These are phyloP conservation scores for Idaea dimidiata DNA, from an alignment of 2,888 invertebrate species.

Conservation along the genomic window DNA sequence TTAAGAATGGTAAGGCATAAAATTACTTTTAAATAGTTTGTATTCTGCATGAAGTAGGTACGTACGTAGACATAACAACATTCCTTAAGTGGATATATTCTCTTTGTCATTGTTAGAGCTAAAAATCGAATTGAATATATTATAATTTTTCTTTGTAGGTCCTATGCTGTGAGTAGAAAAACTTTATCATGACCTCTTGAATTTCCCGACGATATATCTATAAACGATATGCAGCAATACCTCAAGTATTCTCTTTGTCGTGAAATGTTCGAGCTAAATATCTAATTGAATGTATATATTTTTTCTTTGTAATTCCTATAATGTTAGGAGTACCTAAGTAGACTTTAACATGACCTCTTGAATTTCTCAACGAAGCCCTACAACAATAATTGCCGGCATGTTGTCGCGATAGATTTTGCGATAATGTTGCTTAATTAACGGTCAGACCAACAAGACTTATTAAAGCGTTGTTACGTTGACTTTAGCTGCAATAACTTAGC, in stretches of 20 bases:
- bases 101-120: too few species aligned
- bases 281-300: background rate
- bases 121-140: background rate
- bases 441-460: constrained; percentile 57
- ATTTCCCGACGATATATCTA: constrained; percentile 18
- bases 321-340: too few species aligned
- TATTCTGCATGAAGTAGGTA: background rate
- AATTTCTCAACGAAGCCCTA: constrained; percentile 24
- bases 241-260: too few species aligned
- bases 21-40: background rate
- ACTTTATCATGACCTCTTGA: background rate
- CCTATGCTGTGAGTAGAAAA: too few species aligned
- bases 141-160: background rate
- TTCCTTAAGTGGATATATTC: background rate
- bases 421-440: constrained; percentile 69
- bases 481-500: constrained; percentile 58
- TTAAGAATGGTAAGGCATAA: constrained; percentile 11
- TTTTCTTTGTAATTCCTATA: background rate
- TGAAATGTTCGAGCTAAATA: too few species aligned
- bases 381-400: constrained; percentile 40
- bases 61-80: background rate
- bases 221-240: too few species aligned
- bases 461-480: constrained; percentile 56
- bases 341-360: background rate
- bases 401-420: constrained; percentile 52